Evolutionary conservation across 2,888 invertebrate species (phyloP).

Genomic region (Callosobruchus maculatus): DNA sequence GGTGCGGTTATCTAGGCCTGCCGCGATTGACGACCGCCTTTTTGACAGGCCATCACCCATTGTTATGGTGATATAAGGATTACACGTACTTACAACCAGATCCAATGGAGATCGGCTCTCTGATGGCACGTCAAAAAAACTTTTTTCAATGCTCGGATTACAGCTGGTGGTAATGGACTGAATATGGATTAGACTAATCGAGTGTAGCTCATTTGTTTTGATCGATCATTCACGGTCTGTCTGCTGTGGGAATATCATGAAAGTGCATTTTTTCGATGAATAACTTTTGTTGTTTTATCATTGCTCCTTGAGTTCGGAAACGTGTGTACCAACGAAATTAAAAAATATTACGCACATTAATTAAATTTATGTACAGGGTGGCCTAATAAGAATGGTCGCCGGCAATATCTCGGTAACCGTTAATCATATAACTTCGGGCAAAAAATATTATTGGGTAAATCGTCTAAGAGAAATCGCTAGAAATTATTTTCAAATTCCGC

Average conservation of each 20-base stretch:
- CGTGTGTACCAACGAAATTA: too few relatives aligned
- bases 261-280: not conserved
- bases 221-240: not conserved
- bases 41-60: not conserved
- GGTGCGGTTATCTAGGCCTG: not conserved
- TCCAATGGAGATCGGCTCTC: conserved; percentile 18
- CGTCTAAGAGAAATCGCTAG: too few relatives aligned
- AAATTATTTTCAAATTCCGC: too few relatives aligned
- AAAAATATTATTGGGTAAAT: too few relatives aligned
- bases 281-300: not conserved
- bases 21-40: not conserved
- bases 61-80: not conserved
- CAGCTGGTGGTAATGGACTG: conserved; percentile 38
- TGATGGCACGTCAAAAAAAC: conserved; percentile 48
- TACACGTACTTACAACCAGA: not conserved
- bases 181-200: not conserved
- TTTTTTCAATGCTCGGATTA: conserved; percentile 49
- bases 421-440: too few relatives aligned
- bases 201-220: not conserved
- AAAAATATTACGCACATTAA: too few relatives aligned
- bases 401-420: too few relatives aligned
- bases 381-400: too few relatives aligned
- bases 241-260: not conserved
- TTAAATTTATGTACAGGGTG: too few relatives aligned
- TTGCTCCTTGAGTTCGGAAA: too few relatives aligned